Evolutionary conservation across 2,113 vertebrate species (phyloP).

Genomic region (Gambusia affinis): DNA sequence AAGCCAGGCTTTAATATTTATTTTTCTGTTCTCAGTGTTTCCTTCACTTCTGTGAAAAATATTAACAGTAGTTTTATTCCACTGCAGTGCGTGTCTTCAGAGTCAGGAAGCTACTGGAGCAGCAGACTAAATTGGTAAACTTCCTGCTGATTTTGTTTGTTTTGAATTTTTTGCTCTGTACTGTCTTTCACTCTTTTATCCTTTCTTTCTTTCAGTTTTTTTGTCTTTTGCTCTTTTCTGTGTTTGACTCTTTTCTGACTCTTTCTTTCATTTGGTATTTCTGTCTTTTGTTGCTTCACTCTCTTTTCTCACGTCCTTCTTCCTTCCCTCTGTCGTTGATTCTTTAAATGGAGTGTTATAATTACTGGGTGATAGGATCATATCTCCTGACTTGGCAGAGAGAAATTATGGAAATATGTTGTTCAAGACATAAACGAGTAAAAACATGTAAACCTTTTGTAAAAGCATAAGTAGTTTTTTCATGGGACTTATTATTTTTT

Average conservation of each 20-base stretch:
- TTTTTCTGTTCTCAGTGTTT: background rate
- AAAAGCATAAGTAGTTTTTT: background rate
- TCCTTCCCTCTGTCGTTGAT: too few species aligned
- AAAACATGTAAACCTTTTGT: too few species aligned
- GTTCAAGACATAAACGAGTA: too few species aligned
- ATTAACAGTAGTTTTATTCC: slow-evolving; percentile 19
- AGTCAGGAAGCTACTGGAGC: slow-evolving; percentile 87
- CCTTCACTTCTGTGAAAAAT: background rate
- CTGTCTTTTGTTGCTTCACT: too few species aligned
- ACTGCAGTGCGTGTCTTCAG: slow-evolving; percentile 88
- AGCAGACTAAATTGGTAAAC: slow-evolving; percentile 89
- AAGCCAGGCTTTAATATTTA: slow-evolving; percentile 57
- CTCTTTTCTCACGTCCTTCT: too few species aligned
- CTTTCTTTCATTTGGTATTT: too few species aligned
- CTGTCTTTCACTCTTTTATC: too few species aligned
- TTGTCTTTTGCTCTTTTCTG: too few species aligned
- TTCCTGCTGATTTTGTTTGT: background rate
- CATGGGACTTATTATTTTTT: background rate
- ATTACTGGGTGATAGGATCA: background rate
- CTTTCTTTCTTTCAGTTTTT: too few species aligned
- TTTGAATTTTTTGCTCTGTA: background rate
- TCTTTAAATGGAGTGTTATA: background rate
- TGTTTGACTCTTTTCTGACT: too few species aligned
- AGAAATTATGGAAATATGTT: background rate
- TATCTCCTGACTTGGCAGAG: background rate